Evolutionary conservation across 2,888 invertebrate genomes (phyloP), one percentile per base, ranked within the genome.

Genomic region (Thelaira solivaga): DNA sequence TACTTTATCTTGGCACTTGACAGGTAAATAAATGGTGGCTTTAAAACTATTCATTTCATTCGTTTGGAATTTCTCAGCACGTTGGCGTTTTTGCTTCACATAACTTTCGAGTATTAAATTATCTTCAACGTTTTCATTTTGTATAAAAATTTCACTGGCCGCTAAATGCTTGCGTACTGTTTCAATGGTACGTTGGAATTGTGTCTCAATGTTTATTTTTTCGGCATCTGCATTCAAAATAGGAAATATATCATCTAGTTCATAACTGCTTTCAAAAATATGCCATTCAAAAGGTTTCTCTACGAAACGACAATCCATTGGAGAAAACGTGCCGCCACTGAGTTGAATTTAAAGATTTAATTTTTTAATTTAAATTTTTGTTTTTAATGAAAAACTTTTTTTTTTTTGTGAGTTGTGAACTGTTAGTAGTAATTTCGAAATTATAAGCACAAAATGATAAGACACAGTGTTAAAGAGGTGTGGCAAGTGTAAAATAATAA

Each of bases 291-390:
- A 92, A 1, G 91, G 86, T 85, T 93, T 93, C 0, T 92, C 90
- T 82, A 93, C 90, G 85, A 94, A 94, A 86, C 95, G 96, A 91
- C 94, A 93, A 22, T 96, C 96, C 24, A 93, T 93, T 8, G 93
- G 92, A 81, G 93, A 36, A 92, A 91, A 84, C 0, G 83, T 83
- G 49, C 85, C 86, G 8, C 87, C 94, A 61, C 91, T 91, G 82
- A 90, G 8, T 24, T 64, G 31, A 20, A 7, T 36, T 5, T 39
- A 62, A 55, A 24, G 24, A 8, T 64, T 55, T 29, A 5, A 31
- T 49, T 2, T 20, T 49, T 45, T 20, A 36, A 43, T 1, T 4
- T 4, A 39, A 13, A 36, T 57, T 31, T 49, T 49, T 16, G 6
- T 47, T 34, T 49, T 16, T 11, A 41, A 20, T 16, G 36, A 16